Evolutionary conservation across 2,113 vertebrate genomes (phyloP).

Genomic region (Amazona vittata): DNA sequence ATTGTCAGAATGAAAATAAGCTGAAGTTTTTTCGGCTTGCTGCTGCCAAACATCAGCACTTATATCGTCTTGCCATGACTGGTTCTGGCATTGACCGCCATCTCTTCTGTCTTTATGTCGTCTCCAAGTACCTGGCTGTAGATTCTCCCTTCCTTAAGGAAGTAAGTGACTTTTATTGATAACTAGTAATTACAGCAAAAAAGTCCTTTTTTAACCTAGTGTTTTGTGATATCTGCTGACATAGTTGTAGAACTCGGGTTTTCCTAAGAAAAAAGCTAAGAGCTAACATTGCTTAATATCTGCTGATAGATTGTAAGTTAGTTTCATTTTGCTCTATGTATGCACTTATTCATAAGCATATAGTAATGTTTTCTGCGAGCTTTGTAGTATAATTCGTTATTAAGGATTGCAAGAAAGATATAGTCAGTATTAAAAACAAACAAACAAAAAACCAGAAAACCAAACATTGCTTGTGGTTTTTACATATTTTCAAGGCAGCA

Average conservation of each 20-base stretch:
- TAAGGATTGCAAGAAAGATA: not conserved
- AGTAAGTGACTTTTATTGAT: constrained; percentile 50
- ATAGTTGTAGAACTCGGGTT: not conserved
- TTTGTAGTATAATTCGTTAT: not conserved
- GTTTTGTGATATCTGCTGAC: not conserved
- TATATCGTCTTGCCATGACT: constrained; percentile 92
- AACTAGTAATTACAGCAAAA: not conserved
- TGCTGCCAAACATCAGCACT: constrained; percentile 85
- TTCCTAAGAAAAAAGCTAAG: not conserved
- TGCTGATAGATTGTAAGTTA: not conserved
- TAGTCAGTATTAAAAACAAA: not conserved
- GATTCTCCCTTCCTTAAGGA: constrained; percentile 95
- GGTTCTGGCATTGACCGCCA: constrained; percentile 94
- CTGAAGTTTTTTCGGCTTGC: constrained; percentile 80
- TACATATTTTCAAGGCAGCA: not conserved
- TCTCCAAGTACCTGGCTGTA: constrained; percentile 94
- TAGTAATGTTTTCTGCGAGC: not conserved
- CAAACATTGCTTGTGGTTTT: not conserved
- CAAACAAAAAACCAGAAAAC: not conserved
- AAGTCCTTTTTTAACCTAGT: not conserved
- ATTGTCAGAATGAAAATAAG: constrained; percentile 79
- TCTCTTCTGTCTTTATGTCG: constrained; percentile 96
- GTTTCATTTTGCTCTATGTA: not conserved
- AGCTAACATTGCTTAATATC: not conserved
- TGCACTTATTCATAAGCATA: not conserved